Percentiles rank a stretch among this genome's conserved stretches.
Evolutionary conservation across 2,888 invertebrate species (phyloP).

Genomic region (Diaprepes abbreviatus): DNA sequence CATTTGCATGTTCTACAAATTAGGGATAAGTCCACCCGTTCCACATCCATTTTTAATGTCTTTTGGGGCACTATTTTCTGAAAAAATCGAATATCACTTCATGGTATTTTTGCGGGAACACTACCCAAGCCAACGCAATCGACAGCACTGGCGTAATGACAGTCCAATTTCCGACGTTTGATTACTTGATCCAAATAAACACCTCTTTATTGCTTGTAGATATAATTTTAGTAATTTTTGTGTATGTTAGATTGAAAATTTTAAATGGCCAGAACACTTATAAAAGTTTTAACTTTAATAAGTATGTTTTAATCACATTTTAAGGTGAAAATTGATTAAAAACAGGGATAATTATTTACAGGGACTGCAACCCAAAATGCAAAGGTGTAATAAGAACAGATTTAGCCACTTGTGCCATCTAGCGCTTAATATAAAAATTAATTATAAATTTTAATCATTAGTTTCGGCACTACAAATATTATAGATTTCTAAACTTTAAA

Average conservation of each 20-base stretch:
- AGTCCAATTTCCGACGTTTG: slow-evolving; percentile 9
- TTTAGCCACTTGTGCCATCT: not conserved
- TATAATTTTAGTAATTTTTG: not conserved
- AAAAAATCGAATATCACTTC: slow-evolving; percentile 50
- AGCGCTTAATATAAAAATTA: too few species aligned
- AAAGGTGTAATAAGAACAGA: not conserved
- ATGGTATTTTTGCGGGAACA: slow-evolving; percentile 54
- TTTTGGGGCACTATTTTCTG: slow-evolving; percentile 34
- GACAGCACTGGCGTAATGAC: slow-evolving; percentile 62
- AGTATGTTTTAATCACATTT: not conserved
- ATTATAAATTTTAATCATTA: slow-evolving; percentile 1
- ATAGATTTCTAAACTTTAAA: too few species aligned
- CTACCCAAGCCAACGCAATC: slow-evolving; percentile 63
- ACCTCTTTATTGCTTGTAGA: not conserved
- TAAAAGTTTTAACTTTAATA: not conserved
- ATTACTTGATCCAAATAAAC: slow-evolving; percentile 11
- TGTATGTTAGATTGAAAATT: not conserved
- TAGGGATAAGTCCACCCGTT: slow-evolving; percentile 61
- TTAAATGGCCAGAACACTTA: too few species aligned
- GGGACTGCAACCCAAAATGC: not conserved
- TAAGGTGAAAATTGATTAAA: not conserved
- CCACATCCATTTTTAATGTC: slow-evolving; percentile 59
- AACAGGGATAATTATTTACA: not conserved
- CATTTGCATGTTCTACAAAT: slow-evolving; percentile 66
- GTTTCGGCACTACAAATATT: too few species aligned